Conservation (phyloP, 2,888 invertebrate genomes). For the Choreutis nemorana region DNA sequence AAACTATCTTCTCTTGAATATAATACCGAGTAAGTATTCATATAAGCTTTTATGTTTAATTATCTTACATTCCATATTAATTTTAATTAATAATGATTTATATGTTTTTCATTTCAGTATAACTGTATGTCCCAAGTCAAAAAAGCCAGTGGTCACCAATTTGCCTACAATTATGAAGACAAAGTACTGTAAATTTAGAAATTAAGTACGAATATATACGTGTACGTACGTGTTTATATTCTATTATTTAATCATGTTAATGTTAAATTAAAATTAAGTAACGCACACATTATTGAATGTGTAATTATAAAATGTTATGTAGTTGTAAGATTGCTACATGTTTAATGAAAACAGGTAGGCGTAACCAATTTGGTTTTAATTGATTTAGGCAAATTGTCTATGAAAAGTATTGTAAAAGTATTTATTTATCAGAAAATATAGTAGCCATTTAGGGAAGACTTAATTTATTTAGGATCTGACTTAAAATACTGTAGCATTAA, state of each 20-base stretch:
- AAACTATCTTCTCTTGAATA: slow-evolving; percentile 77
- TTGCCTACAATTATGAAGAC: slow-evolving; percentile 59
- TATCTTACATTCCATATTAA: slow-evolving; percentile 1
- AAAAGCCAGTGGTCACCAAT: slow-evolving; percentile 72
- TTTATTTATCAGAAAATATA: too few species aligned
- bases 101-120: slow-evolving; percentile 59
- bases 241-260: too few species aligned
- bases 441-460: too few species aligned
- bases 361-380: slow-evolving; percentile 4
- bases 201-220: too few species aligned
- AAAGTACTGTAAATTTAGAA: slow-evolving; percentile 41
- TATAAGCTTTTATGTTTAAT: background rate
- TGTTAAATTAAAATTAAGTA: too few species aligned
- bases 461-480: too few species aligned
- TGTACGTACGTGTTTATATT: too few species aligned
- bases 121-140: slow-evolving; percentile 73
- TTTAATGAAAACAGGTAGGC: too few species aligned
- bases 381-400: slow-evolving; percentile 19
- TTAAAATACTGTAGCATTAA: too few species aligned
- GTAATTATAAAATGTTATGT: too few species aligned
- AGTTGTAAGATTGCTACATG: too few species aligned
- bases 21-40: slow-evolving; percentile 65
- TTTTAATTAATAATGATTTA: background rate
- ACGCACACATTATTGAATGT: too few species aligned
- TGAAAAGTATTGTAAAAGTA: slow-evolving; percentile 36